Evolutionary conservation across 2,888 invertebrate genomes (phyloP), one percentile per base, ranked within the genome.

Genomic region (Agrotis clavis): DNA sequence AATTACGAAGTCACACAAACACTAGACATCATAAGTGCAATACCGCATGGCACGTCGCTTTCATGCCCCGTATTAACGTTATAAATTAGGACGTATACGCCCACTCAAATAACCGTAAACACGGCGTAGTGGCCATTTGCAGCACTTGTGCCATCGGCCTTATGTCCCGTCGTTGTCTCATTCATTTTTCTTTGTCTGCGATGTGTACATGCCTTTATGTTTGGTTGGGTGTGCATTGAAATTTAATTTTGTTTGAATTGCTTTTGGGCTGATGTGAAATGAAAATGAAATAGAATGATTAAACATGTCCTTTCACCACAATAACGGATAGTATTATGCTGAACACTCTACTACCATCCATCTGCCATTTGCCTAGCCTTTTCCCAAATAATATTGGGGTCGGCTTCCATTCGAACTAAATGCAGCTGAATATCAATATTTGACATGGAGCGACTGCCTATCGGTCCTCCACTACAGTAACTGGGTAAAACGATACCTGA

Each of bases 91-190:
- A 95, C 91, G 93, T 96, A 74, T 67, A 87, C 86, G 90, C 89
- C 92, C 94, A 94, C 94, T 94, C 93, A 94, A 95, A 95, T 95
- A 96, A 95, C 93, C 94, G 93, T 95, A 95, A 94, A 93, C 89
- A 90, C 90, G 80, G 82, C 85, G 87, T 89, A 90, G 89, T 90
- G 93, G 93, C 92, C 94, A 92, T 95, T 92, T 86, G 78, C 87
- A 87, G 89, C 95, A 95, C 95, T 95, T 94, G 95, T 85, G 90
- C 80, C 86, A 64, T 83, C 84, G 70, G 78, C 76, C 90, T 92
- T 91, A 91, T 91, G 90, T 86, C 89, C 89, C 86, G 83, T 87
- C 88, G 86, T 87, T 83, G 86, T 89, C 87, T 87, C 87, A 86
- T 88, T 89, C 88, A 85, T 88, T 88, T 90, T 92, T 88, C 86